phyloP scores from a whole-genome alignment of 1,140 invertebrate genomes.

The Nymphalis io region DNA sequence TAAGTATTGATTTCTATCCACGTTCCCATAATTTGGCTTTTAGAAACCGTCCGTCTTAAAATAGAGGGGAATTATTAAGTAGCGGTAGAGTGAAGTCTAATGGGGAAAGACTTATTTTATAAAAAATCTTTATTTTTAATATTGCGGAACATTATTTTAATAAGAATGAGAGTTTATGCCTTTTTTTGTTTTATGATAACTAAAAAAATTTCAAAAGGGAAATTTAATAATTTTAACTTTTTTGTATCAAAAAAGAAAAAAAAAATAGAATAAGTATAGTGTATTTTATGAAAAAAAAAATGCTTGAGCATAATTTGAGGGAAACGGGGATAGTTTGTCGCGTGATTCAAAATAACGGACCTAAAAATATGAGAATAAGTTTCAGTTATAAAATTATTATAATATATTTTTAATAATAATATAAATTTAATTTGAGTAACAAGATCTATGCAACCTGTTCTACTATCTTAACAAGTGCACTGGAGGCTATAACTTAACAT shows the following conservation, averaged over 20 bases:
- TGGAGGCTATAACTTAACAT: conserved; percentile 10
- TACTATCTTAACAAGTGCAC: not conserved
- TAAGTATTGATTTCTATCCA: conserved; percentile 29
- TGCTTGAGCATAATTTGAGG: too few relatives aligned
- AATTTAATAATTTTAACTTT: too few relatives aligned
- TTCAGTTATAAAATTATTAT: too few relatives aligned
- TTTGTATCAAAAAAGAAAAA: too few relatives aligned
- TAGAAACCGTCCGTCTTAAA: conserved; percentile 29
- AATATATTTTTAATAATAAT: not conserved
- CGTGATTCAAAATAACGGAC: too few relatives aligned
- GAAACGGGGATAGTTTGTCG: too few relatives aligned
- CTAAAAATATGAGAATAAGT: too few relatives aligned
- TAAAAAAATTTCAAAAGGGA: not conserved
- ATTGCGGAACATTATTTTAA: not conserved
- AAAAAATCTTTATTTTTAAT: not conserved
- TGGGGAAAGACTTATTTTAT: not conserved
- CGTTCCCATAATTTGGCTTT: conserved; percentile 29
- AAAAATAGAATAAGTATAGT: too few relatives aligned
- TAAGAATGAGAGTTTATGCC: not conserved
- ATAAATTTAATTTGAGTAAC: not conserved
- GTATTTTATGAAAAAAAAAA: too few relatives aligned
- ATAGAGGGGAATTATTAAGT: conserved; percentile 21
- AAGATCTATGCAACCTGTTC: not conserved
- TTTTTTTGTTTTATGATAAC: not conserved
- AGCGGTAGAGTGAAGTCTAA: not conserved